Evolutionary conservation across 2,797 vertebrate species (phyloP), one percentile per base, ranked within the genome.

Genomic region (Danio kyathit): DNA sequence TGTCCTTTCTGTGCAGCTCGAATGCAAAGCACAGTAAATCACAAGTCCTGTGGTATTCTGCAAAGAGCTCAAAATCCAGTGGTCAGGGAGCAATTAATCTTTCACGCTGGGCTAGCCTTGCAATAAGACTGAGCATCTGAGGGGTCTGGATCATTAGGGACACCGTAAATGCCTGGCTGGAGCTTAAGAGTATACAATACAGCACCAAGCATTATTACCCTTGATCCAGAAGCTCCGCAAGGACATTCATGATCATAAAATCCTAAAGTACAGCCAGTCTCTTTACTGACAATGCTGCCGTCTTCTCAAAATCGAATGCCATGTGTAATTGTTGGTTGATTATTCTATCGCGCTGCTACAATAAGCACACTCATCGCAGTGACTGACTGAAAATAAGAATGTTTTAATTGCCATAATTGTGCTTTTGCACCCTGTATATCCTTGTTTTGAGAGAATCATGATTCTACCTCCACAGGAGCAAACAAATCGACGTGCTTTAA

Each of bases 21-120:
- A 77, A 80, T 29, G 74, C 67, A 38, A 82, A 82, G 5, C 65
- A 57, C 81, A 77, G 80, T 88, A 82, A 85, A 81, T 84, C 79
- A 75, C 69, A 61, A 14, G 52, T 65, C 66, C 52, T 46, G 66
- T 59, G 73, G 74, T 76, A 74, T 74, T 79, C 75, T 38, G 71
- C 75, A 49, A 57, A 44, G 57, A 52, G 64, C 40, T 84, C 79
- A 75, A 79, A 81, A 63, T 79, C 70, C 57, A 71, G 41, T 54
- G 74, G 83, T 82, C 80, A 75, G 70, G 14, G 57, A 49, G 51
- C 71, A 46, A 84, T 84, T 74, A 75, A 84, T 84, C 79, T 82
- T 82, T 71, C 75, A 84, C 10, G 29, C 83, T 65, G 75, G 75
- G 77, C 80, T 79, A 79, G 75, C 70, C 64, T 38, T 60, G 43